phyloP scores from a whole-genome alignment of 2,888 invertebrate species.

The Lysandra bellargus region DNA sequence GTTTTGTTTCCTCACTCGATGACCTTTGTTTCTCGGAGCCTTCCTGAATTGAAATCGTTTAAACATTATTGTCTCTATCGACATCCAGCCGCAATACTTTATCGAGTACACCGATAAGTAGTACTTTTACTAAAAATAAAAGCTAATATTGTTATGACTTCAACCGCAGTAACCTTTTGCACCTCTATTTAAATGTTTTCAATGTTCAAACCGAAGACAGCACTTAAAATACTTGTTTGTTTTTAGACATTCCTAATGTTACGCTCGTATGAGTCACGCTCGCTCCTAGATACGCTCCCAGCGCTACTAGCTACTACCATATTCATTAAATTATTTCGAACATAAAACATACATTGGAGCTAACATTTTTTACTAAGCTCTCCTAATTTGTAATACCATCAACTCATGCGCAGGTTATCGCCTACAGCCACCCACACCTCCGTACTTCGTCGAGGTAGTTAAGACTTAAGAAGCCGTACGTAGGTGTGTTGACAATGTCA shows the following conservation, averaged over 20 bases:
- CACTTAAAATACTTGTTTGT: conserved; percentile 26
- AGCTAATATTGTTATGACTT: background rate
- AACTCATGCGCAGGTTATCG: conserved; percentile 50
- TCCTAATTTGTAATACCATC: conserved; percentile 50
- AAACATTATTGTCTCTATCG: conserved; percentile 27
- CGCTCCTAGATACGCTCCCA: background rate
- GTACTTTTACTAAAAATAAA: background rate
- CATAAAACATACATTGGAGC: conserved; percentile 28
- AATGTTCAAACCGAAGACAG: conserved; percentile 2
- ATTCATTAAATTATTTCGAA: conserved; percentile 5
- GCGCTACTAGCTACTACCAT: background rate
- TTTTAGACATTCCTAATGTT: conserved; percentile 29
- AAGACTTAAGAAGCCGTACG: conserved; percentile 42
- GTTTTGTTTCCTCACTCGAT: conserved; percentile 44
- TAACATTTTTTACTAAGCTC: conserved; percentile 8
- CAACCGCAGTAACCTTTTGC: background rate
- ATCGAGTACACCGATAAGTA: background rate
- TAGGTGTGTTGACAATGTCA: conserved; percentile 75
- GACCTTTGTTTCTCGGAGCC: conserved; percentile 44
- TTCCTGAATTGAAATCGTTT: conserved; percentile 43
- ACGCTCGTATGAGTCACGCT: conserved; percentile 17
- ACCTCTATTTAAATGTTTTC: background rate
- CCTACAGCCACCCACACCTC: conserved; percentile 42
- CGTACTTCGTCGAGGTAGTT: conserved; percentile 37
- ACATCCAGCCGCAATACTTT: background rate